phyloP scores from a whole-genome alignment of 1,140 invertebrate genomes.

The Drosophila repleta region DNA sequence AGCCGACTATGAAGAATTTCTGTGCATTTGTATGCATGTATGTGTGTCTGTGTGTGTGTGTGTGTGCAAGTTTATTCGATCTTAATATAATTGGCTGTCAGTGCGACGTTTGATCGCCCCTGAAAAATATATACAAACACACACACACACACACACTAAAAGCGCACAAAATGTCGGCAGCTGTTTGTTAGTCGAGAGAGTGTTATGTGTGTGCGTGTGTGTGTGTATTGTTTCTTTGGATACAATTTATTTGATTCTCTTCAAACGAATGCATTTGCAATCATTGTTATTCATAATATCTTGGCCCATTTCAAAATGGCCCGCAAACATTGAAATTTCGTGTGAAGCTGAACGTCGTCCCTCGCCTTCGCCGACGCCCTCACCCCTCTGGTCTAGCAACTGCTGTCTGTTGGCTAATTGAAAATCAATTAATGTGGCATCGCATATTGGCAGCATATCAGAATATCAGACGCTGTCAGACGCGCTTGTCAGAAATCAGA shows the following conservation, averaged over 20 bases:
- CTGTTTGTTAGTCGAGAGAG: slow-evolving; percentile 28
- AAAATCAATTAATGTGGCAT: slow-evolving; percentile 76
- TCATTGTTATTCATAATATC: slow-evolving; percentile 64
- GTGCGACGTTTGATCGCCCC: slow-evolving; percentile 56
- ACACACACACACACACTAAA: slow-evolving; percentile 12
- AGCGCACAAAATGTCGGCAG: slow-evolving; percentile 68
- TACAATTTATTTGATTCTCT: slow-evolving; percentile 47
- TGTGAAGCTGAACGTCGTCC: background rate
- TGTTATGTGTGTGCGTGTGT: background rate
- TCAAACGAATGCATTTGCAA: slow-evolving; percentile 52
- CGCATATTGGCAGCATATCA: slow-evolving; percentile 45
- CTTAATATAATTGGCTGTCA: slow-evolving; percentile 78
- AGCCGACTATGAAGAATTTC: slow-evolving; percentile 35
- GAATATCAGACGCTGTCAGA: slow-evolving; percentile 31
- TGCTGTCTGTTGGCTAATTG: slow-evolving; percentile 64
- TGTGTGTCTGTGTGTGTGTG: slow-evolving; percentile 40
- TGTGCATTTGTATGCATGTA: slow-evolving; percentile 37
- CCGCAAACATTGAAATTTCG: slow-evolving; percentile 39
- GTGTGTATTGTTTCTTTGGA: slow-evolving; percentile 49
- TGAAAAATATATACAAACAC: slow-evolving; percentile 12
- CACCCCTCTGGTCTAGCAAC: background rate
- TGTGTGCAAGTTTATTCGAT: slow-evolving; percentile 47
- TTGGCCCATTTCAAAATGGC: slow-evolving; percentile 55
- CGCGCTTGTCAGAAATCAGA: slow-evolving; percentile 40
- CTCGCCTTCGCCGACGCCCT: background rate